A percentile compares a stretch with the other conserved stretches of the same genome.
Evolutionary conservation across 2,113 vertebrate genomes (phyloP).

Genomic region (Pseudorasbora parva): DNA sequence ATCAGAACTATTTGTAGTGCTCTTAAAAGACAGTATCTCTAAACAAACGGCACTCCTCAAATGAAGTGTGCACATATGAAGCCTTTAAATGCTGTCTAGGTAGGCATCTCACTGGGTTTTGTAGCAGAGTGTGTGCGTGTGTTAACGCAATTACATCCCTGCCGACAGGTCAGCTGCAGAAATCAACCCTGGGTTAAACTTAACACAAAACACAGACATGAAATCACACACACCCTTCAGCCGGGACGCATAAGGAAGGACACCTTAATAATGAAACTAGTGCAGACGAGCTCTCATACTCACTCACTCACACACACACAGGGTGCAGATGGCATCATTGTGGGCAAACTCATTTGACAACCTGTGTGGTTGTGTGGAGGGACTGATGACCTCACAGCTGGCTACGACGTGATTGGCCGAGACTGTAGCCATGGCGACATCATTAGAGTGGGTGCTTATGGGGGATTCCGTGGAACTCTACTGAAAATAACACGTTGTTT

Average conservation of each 20-base stretch:
- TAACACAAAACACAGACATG: slow-evolving; percentile 11
- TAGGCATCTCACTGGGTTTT: background rate
- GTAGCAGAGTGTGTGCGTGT: background rate
- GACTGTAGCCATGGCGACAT: slow-evolving; percentile 37
- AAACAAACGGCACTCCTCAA: background rate
- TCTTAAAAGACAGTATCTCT: background rate
- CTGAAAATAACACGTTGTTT: background rate
- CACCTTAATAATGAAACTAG: slow-evolving; percentile 1
- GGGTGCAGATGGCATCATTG: slow-evolving; percentile 51
- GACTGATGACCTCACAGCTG: slow-evolving; percentile 26
- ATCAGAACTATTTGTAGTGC: background rate
- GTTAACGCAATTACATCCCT: background rate
- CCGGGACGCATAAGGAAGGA: background rate
- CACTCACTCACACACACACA: background rate
- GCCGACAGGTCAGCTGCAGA: background rate
- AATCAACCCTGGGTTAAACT: background rate
- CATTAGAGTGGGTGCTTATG: slow-evolving; percentile 2
- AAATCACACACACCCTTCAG: slow-evolving; percentile 5
- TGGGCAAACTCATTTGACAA: slow-evolving; percentile 31
- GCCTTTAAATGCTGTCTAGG: no score
- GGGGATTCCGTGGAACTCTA: background rate
- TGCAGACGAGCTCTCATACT: background rate
- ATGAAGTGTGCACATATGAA: no score
- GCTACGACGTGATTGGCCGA: slow-evolving; percentile 18
- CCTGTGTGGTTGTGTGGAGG: background rate